phyloP scores from a whole-genome alignment of 2,888 invertebrate genomes.

The Polietes domitor region DNA sequence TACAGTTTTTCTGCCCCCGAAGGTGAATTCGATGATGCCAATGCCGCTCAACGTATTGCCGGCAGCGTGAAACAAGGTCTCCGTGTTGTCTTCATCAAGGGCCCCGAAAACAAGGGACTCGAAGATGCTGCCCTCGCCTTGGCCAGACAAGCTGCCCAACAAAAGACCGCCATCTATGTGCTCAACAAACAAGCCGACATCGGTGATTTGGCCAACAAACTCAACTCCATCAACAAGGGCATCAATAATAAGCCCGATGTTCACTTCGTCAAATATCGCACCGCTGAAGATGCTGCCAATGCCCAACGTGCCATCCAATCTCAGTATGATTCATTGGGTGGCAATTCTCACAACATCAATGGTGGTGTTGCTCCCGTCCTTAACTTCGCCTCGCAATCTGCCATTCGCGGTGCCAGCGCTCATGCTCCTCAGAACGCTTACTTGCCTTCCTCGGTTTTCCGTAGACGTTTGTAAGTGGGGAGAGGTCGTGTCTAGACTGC shows the following conservation, averaged over 20 bases:
- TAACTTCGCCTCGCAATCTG: slow-evolving; percentile 61
- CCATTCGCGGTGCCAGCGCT: slow-evolving; percentile 51
- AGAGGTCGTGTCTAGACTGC: background rate
- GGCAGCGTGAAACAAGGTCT: slow-evolving; percentile 71
- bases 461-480: slow-evolving; percentile 47
- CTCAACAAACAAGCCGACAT: slow-evolving; percentile 76
- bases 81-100: slow-evolving; percentile 76
- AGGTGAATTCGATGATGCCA: slow-evolving; percentile 72
- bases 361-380: slow-evolving; percentile 70
- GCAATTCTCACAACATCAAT: slow-evolving; percentile 66
- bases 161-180: slow-evolving; percentile 78
- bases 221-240: slow-evolving; percentile 41
- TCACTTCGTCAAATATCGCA: slow-evolving; percentile 73
- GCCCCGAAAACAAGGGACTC: slow-evolving; percentile 75
- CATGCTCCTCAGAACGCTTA: slow-evolving; percentile 67
- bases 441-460: slow-evolving; percentile 74
- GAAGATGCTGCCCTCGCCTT: slow-evolving; percentile 74
- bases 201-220: slow-evolving; percentile 70
- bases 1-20: slow-evolving; percentile 74
- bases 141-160: slow-evolving; percentile 74
- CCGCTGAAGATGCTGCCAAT: slow-evolving; percentile 70
- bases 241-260: slow-evolving; percentile 72
- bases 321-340: slow-evolving; percentile 69
- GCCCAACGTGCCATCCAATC: slow-evolving; percentile 71
- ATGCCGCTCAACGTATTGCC: slow-evolving; percentile 67